Evolutionary conservation across 35 echinoderm and acorn worm species (phyloP), one percentile per base, ranked within the genome.

Genomic region (Apostichopus parvimensis): DNA sequence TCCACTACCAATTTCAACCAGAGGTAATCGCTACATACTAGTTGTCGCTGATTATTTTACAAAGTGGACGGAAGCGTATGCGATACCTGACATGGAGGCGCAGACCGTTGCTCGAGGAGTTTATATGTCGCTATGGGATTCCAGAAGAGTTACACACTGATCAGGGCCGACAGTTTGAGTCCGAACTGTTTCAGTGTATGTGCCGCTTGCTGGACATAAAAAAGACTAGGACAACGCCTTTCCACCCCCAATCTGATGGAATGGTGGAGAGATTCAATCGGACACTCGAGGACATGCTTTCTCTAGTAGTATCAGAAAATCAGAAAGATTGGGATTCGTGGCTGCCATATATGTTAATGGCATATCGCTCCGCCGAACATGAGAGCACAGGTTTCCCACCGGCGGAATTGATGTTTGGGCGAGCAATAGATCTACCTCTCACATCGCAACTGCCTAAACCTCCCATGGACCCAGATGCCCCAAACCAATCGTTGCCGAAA

Each of bases 41-140:
- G 24, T 25, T 25, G 24, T 25, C 24, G 24, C 24, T 25, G 24
- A 25, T 25, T 25, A 25, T 25, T 25, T 25, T 25, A 25, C 24
- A 25, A 25, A 25, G 24, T 25, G 24, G 24, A 25, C 24, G 24
- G 24, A 25, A 82, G 79, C 91, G 7, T 95, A 84, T 59, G 91
- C 94, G 4, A 80, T 95, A 12, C 83, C 94, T 25, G 61, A 95
- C 56, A 82, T 94, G 58, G 75, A 93, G 24, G 94, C 94, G n/a
- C 83, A 90, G 60, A 95, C 94, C 4, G 94, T 93, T 11, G 92
- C 94, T 23, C 15, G 85, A 95, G 62, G 86, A 93, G 60, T 87
- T 95, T 57, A 78, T 95, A 15, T 82, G 87, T 22, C 83, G 87
- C 58, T 95, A 78, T 18, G 55, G 79, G 5, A 6, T 82, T 1